Evolutionary conservation across 2,113 vertebrate genomes (phyloP), one percentile per base, ranked within the genome.

Genomic region (Scophthalmus maximus): DNA sequence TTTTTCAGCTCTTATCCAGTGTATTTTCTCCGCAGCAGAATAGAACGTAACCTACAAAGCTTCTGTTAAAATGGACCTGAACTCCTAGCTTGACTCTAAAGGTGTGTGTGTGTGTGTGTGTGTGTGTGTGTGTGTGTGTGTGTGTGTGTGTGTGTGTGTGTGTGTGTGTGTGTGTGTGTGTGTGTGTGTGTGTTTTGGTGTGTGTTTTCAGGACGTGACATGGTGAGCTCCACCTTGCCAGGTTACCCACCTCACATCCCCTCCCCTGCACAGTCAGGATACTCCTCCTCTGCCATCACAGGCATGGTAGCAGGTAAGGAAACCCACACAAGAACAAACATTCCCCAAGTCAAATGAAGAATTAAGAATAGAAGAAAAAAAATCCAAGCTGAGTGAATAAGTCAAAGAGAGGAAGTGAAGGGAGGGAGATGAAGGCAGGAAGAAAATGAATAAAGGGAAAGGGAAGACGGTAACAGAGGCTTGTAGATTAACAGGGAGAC

Each of bases 241-340:
- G 96, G 96, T 29, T 97, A 97, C 85, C 96, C 96, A 17, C 96
- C 96, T 46, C 96, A 96, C 91, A 95, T 97, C 85, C 94, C 96
- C 26, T 89, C 93, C 26, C 91, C 92, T 0, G 93, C 94, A 42
- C 96, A 97, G 93, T 86, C 94, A 11, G 94, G 94, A 64, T 97
- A 96, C 87, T 90, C 95, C 18, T 94, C 96, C 36, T 96, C 96
- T 2, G 93, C 96, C 79, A 96, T 97, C 85, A 94, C 95, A 0
- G 95, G 96, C 82, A 96, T 97, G 95, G 96, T 97, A 55, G 91
- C 96, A 90, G 96, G 96, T 97, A 93, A 86, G 88, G 18, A 2
- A 5, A 34, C 14, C 4, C 6, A 34, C 3, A 34, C 5, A 7
- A 22, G 10, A 56, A 20, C 20, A 38, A 22, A 15, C 22, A 15